Conservation (phyloP, 2,113 vertebrate genomes). For the Myotis yumanensis region DNA sequence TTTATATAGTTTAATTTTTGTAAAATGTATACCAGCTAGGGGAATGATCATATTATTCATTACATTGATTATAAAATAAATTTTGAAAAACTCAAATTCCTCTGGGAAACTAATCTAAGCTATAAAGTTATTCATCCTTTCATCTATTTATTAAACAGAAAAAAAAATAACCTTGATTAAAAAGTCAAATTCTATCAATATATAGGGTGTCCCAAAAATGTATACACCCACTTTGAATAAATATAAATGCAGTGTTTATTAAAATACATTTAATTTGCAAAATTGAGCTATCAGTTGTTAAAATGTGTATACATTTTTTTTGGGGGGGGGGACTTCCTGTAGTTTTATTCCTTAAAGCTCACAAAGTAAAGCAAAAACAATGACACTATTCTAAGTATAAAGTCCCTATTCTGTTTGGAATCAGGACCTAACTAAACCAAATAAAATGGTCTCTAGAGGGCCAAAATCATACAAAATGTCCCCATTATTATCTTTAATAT, state of each 20-base stretch:
- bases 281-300: too few relatives aligned
- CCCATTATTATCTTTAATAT: background rate
- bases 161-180: background rate
- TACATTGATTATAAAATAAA: constrained; percentile 46
- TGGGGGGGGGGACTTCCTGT: too few relatives aligned
- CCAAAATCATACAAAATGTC: background rate
- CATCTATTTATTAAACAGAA: background rate
- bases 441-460: background rate
- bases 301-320: too few relatives aligned
- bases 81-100: background rate
- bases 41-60: constrained; percentile 46
- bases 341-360: constrained; percentile 11
- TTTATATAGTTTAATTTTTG: constrained; percentile 49
- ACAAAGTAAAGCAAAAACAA: background rate
- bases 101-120: background rate
- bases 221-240: too few relatives aligned
- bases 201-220: too few relatives aligned
- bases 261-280: too few relatives aligned
- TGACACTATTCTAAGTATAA: background rate
- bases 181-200: background rate
- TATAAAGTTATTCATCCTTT: constrained; percentile 30
- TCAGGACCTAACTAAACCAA: background rate
- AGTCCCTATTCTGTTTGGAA: background rate
- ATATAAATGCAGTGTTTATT: too few relatives aligned
- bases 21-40: constrained; percentile 26